Evolutionary conservation across 2,888 invertebrate genomes (phyloP), one percentile per base, ranked within the genome.

Genomic region (Gryllus longicercus): DNA sequence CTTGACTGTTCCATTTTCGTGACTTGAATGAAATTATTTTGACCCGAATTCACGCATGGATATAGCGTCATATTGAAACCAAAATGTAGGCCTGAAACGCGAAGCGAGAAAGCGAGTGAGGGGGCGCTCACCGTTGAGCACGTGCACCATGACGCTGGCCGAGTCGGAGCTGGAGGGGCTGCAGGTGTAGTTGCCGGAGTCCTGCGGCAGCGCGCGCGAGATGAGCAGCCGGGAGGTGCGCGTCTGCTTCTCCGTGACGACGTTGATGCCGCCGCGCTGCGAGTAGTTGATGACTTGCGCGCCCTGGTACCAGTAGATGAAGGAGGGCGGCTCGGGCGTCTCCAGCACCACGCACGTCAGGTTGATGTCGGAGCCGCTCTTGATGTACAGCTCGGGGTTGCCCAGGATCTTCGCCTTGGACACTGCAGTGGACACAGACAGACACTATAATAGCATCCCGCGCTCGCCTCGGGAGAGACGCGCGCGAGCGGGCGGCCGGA

Each of bases 281-380:
- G 89, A 89, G 85, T 90, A 90, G 87, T 90, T 90, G 87, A 90
- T 89, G 79, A 90, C 89, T 84, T 89, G 87, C 81, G 87, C 88
- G 81, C 89, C 90, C 84, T 89, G 88, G 86, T 90, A 90, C 90
- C 90, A 91, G 85, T 87, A 88, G 85, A 92, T 92, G 89, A 91
- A 94, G 89, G 93, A 93, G 82, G 94, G 94, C 77, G 94, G 94
- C 86, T 94, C 94, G 51, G 94, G 94, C 82, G 94, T 94, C 89
- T 95, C 92, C 85, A 93, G 91, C 82, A 95, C 95, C 86, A 94
- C 91, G 89, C 96, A 96, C 85, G 95, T 96, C 88, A 96, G 91
- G 90, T 96, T 96, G 89, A 96, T 95, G 90, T 96, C 95, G 86
- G 95, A 95, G 84, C 96, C 96, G 85, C 94, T 95, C 87, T 95